Percentiles rank a stretch among this genome's conserved stretches.
Evolutionary conservation across 2,888 invertebrate species (phyloP).

Genomic region (Cartodere bifasciata): DNA sequence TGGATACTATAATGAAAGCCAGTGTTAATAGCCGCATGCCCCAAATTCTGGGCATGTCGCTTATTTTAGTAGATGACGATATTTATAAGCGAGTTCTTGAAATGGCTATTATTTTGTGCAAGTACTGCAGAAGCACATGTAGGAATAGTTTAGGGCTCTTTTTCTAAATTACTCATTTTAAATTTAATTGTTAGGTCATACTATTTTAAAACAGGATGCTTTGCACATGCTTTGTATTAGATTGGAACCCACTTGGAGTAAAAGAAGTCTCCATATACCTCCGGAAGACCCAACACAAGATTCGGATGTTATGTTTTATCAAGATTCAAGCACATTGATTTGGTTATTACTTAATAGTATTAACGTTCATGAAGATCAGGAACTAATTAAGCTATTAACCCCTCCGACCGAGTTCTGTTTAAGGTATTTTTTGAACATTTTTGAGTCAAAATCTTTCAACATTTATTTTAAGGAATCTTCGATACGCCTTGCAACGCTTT

Average conservation of each 20-base stretch:
- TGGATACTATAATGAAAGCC: conserved; percentile 20
- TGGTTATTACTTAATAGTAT: conserved; percentile 15
- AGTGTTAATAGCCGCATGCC: conserved; percentile 30
- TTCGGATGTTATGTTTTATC: conserved; percentile 12
- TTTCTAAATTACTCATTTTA: not conserved
- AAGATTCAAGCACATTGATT: conserved; percentile 14
- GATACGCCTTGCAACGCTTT: conserved; percentile 19
- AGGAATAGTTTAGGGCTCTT: conserved; percentile 15
- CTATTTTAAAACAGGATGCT: conserved; percentile 26
- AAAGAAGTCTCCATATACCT: conserved; percentile 14
- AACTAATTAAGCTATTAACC: conserved; percentile 5
- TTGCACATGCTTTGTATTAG: conserved; percentile 28
- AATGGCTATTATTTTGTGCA: conserved; percentile 22
- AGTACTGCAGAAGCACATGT: conserved; percentile 26
- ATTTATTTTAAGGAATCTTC: conserved; percentile 22
- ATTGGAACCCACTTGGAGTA: conserved; percentile 27
- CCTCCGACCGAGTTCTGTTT: conserved; percentile 13
- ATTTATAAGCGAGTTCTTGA: conserved; percentile 27
- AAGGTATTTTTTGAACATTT: no score
- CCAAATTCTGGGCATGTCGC: conserved; percentile 24
- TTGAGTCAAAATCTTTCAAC: no score
- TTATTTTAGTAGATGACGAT: conserved; percentile 24
- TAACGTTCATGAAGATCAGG: conserved; percentile 1
- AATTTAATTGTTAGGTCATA: conserved; percentile 23
- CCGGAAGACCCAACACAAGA: conserved; percentile 15